Percentiles rank a stretch among this genome's conserved stretches.
phyloP scores from a whole-genome alignment of 2,113 vertebrate species.

The Hydrolagus affinis region DNA sequence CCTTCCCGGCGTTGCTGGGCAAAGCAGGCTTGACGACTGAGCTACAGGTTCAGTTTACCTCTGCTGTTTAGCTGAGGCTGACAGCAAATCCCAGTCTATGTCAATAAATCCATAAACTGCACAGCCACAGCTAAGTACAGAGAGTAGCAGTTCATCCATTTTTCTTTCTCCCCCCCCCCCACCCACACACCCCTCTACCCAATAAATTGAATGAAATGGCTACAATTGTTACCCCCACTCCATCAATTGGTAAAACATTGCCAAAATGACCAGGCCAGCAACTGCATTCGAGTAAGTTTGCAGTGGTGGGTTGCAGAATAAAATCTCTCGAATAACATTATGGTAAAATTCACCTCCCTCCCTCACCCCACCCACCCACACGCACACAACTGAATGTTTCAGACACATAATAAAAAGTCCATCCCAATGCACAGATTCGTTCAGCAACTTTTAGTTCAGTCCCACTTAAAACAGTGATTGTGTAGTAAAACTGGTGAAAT shows the following conservation, averaged over 20 bases:
- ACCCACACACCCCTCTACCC: no score
- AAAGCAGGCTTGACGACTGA: background rate
- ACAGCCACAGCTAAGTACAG: background rate
- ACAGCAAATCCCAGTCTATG: background rate
- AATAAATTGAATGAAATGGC: background rate
- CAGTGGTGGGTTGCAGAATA: background rate
- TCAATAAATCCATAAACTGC: background rate
- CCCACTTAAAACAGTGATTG: conserved; percentile 12
- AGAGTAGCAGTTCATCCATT: background rate
- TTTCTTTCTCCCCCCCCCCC: no score
- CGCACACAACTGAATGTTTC: conserved; percentile 7
- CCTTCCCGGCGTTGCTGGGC: background rate
- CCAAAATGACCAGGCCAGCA: background rate
- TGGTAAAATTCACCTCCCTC: no score
- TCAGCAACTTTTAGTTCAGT: background rate
- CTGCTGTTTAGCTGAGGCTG: background rate
- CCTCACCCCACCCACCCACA: background rate
- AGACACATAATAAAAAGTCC: background rate
- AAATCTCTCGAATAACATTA: conserved; percentile 9
- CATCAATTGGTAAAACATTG: background rate
- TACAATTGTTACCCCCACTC: background rate
- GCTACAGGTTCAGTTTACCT: background rate
- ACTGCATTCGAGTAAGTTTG: background rate
- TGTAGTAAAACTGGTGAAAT: conserved; percentile 26
- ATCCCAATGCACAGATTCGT: background rate